Evolutionary conservation across 2,113 vertebrate genomes (phyloP).

Genomic region (Syngnathus typhle): DNA sequence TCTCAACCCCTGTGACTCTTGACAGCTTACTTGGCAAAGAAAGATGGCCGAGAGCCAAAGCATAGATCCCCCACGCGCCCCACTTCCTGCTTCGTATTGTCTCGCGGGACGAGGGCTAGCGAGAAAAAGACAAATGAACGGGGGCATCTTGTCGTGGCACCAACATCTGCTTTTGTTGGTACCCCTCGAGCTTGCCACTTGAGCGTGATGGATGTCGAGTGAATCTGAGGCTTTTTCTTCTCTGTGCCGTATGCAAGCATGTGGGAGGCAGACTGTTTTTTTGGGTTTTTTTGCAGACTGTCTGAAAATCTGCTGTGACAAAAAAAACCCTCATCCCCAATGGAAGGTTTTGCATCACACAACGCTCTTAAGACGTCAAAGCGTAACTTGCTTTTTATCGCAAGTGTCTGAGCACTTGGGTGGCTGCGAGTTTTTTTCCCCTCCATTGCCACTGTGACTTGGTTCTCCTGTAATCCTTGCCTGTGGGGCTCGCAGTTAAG

Average conservation of each 20-base stretch:
- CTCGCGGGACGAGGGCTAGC: background rate
- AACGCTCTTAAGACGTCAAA: constrained; percentile 20
- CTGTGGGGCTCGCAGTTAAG: constrained; percentile 32
- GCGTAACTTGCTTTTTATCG: constrained; percentile 12
- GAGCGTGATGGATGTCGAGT: constrained; percentile 10
- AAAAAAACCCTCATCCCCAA: background rate
- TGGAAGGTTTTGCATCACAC: constrained; percentile 16
- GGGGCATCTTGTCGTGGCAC: constrained; percentile 11
- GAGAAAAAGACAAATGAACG: background rate
- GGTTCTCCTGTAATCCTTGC: constrained; percentile 47
- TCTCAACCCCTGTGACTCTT: constrained; percentile 30
- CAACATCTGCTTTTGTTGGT: constrained; percentile 23
- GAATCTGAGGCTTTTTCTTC: constrained; percentile 11
- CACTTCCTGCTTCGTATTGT: constrained; percentile 4
- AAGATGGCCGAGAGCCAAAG: constrained; percentile 18
- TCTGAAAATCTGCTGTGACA: background rate
- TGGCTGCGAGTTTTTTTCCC: constrained; percentile 10
- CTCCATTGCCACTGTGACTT: constrained; percentile 36
- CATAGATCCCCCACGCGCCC: background rate
- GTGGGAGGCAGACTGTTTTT: constrained; percentile 32
- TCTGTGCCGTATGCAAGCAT: constrained; percentile 24
- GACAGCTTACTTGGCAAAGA: constrained; percentile 28
- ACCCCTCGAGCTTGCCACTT: constrained; percentile 15
- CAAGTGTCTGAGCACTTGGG: constrained; percentile 17
- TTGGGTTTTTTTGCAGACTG: constrained; percentile 8